Conservation (phyloP, 30 jellyfish, hydroid and myxozoan species). For the Chrysaora quinquecirrha region DNA sequence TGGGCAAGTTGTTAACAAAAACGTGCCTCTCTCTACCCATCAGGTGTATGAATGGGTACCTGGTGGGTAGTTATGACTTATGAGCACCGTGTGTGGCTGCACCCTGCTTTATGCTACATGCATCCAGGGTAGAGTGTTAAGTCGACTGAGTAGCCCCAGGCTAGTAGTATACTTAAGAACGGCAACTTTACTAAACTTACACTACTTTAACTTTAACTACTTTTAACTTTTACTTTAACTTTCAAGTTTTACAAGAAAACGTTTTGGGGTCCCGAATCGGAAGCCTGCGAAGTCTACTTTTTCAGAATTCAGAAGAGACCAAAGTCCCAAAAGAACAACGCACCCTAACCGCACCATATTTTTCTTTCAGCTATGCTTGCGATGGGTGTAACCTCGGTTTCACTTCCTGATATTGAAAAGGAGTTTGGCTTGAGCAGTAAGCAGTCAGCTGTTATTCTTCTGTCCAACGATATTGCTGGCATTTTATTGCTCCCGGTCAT, state of each 20-base stretch:
- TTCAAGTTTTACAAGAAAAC: background rate
- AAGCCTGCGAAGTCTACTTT: too few species aligned
- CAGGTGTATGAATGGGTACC: too few species aligned
- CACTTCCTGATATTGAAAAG: conserved; percentile 74
- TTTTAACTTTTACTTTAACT: background rate
- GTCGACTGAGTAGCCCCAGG: too few species aligned
- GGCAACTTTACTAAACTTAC: background rate
- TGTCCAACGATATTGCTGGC: conserved; percentile 84
- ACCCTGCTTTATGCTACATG: too few species aligned
- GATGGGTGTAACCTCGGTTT: conserved; percentile 57
- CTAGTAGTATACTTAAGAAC: too few species aligned
- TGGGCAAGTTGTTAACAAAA: too few species aligned
- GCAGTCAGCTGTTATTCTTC: conserved; percentile 63
- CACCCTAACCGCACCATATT: background rate
- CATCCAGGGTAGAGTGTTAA: background rate
- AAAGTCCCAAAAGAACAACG: background rate
- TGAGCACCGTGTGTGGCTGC: too few species aligned
- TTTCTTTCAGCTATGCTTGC: background rate
- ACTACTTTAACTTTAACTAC: background rate
- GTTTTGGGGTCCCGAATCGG: background rate
- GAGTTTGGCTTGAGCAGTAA: conserved; percentile 91
- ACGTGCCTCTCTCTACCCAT: background rate
- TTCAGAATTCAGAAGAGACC: too few species aligned
- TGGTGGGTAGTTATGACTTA: too few species aligned
- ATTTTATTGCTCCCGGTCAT: conserved; percentile 64